These are phyloP conservation scores for Phaetusa simplex DNA, from an alignment of 2,113 vertebrate genomes.

Conservation along the genomic window DNA sequence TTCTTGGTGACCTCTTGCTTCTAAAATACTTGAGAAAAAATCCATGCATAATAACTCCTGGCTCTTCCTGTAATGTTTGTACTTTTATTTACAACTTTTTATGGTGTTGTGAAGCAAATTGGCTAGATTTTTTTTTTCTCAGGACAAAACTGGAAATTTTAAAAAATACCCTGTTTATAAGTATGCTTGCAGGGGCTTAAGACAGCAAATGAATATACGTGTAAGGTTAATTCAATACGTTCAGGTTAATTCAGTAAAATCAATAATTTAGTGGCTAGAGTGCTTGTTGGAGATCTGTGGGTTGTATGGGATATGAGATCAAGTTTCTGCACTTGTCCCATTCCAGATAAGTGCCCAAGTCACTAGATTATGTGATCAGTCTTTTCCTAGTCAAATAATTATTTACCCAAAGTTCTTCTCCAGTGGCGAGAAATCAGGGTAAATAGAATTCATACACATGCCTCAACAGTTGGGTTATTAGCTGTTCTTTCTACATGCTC, in stretches of 20 bases:
- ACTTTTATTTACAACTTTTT: background rate
- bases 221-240: slow-evolving; percentile 54
- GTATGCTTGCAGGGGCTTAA: background rate
- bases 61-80: background rate
- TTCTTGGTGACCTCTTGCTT: slow-evolving; percentile 64
- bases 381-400: background rate
- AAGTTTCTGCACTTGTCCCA: background rate
- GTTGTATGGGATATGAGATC: background rate
- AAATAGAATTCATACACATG: background rate
- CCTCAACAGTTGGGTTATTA: background rate
- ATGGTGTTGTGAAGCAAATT: background rate
- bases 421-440: background rate
- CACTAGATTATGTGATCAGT: background rate
- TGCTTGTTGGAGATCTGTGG: background rate
- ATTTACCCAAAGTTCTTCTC: background rate
- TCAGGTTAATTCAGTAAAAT: slow-evolving; percentile 52
- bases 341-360: background rate
- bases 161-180: background rate
- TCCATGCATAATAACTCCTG: background rate
- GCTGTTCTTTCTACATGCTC: background rate
- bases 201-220: slow-evolving; percentile 8
- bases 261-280: slow-evolving; percentile 36
- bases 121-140: background rate
- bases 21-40: slow-evolving; percentile 48
- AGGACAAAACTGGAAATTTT: background rate